Base-by-base conservation (phyloP, 2,797 vertebrate genomes). In the Halcyon chelicuti region DNA sequence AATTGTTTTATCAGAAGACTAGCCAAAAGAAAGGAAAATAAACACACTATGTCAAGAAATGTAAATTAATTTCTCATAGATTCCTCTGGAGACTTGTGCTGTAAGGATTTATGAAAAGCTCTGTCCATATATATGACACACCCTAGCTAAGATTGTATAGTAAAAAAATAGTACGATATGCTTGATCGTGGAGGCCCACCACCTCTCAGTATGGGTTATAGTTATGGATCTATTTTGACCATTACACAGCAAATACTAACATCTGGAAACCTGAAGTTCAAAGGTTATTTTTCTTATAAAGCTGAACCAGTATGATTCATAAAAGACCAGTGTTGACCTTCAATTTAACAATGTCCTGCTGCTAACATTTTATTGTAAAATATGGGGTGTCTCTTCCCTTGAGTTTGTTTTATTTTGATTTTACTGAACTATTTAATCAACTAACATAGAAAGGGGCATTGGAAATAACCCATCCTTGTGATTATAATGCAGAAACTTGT, bases 221-320 rank as follows among this genome's bases (percentile, higher is more conserved):
- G 44, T 94, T 94, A 67, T n/a, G 83, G 62, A 94, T 97, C 94
- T 98, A 96, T 97, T 98, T 97, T 97, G 96, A 97, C 94, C 90
- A 97, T 98, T 97, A 97, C 12, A 10, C 15, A 90, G 57, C 86
- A 96, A 97, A 97, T 60, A 81, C 74, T 93, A 97, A 96, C 96
- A 98, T 98, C 97, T 98, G 97, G 98, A 98, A 98, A 93, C 85
- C 11, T 88, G 70, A 93, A 97, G 95, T 95, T 97, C 77, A 97
- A 97, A 97, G 94, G 96, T 97, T 89, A 67, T 86, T 96, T 97
- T 96, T 78, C 90, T 97, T 92, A 97, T 97, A 96, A 98, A 98
- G 94, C n/a, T 88, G 68, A 63, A 95, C 14, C 39, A 88, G 51
- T 84, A 94, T 95, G 90, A 97, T 95, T 98, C 94, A 96, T 96